Base-by-base conservation (phyloP, 2,797 vertebrate species). In the Leptoclinus maculatus region DNA sequence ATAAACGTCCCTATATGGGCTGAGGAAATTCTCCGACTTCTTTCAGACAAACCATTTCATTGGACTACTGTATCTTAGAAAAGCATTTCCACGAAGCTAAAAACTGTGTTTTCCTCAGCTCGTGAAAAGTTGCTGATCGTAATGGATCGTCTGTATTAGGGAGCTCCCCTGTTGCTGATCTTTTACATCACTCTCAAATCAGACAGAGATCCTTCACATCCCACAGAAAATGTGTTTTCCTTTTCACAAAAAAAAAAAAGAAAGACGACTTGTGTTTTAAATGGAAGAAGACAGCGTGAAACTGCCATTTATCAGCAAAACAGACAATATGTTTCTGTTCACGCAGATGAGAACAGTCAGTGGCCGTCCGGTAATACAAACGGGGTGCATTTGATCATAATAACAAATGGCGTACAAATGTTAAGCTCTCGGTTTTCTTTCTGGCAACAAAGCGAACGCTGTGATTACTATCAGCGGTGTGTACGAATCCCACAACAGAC, bases 311-410 rank as follows among this genome's bases (percentile, higher is more conserved):
- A 77, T 86, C 79, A 82, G 64, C 41, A 64, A 69, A 74, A 76
- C 66, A 84, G 85, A 83, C 78, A 86, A 68, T 78, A 39, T 91
- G 88, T 85, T 89, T 92, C 83, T 87, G 62, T 63, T 87, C 78
- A 81, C 65, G 59, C 43, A 88, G 34, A 83, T 76, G 76, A 84
- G 64, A 83, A 39, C 59, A 76, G 78, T 63, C 74, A 45, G 71
- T 27, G n/a, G 36, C 67, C 49, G 43, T 80, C 58, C 73, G 57
- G 77, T 73, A 66, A 82, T 63, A 66, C 75, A 39, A 60, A 17
- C 21, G 17, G 73, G 63, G 47, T 58, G 65, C 36, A 80, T 84
- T 81, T 83, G 84, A 88, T 84, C 83, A 73, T 78, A 83, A 56
- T 88, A 80, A 87, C 80, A 84, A 82, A 82, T 83, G 78, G 80